These are phyloP conservation scores for Poecile atricapillus DNA, from an alignment of 2,113 vertebrate species.

Conservation along the genomic window DNA sequence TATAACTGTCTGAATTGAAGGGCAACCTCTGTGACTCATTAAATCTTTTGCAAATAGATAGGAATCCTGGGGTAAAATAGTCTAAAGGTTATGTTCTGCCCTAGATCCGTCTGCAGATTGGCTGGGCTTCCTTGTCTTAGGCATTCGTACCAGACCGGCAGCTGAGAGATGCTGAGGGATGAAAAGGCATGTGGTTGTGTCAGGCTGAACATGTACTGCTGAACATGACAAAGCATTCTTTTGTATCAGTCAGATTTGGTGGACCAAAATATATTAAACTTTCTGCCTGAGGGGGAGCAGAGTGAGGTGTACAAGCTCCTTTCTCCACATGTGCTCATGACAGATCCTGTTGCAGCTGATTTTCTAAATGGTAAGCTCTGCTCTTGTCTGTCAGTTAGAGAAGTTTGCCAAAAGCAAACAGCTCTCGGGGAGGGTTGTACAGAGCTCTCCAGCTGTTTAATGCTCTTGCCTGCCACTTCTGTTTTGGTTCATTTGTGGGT, in stretches of 20 bases:
- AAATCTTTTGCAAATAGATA: not conserved
- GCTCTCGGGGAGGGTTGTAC: not conserved
- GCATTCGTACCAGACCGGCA: accelerated
- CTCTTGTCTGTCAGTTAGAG: not conserved
- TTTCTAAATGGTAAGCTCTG: constrained; percentile 82
- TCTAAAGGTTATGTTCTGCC: not conserved
- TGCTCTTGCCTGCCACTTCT: not conserved
- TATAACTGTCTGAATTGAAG: not conserved
- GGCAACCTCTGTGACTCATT: not conserved
- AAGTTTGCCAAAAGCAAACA: not conserved
- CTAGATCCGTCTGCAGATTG: not conserved
- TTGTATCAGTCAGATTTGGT: constrained; percentile 91
- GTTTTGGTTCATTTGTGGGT: not conserved
- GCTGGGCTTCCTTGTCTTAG: not conserved
- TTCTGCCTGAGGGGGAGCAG: constrained; percentile 90
- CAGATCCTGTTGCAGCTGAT: constrained; percentile 76
- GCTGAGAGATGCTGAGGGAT: not conserved
- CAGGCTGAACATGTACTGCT: not conserved
- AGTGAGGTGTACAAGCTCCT: constrained; percentile 86
- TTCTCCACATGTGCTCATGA: constrained; percentile 80
- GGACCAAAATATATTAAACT: constrained; percentile 92
- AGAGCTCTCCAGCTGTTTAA: not conserved
- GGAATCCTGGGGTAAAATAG: not conserved
- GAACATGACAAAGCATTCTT: constrained; percentile 68
- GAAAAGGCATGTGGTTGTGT: not conserved